Percentiles rank a stretch among this genome's conserved stretches.
Evolutionary conservation across 2,888 invertebrate genomes (phyloP).

Genomic region (Leucophenga maculata): DNA sequence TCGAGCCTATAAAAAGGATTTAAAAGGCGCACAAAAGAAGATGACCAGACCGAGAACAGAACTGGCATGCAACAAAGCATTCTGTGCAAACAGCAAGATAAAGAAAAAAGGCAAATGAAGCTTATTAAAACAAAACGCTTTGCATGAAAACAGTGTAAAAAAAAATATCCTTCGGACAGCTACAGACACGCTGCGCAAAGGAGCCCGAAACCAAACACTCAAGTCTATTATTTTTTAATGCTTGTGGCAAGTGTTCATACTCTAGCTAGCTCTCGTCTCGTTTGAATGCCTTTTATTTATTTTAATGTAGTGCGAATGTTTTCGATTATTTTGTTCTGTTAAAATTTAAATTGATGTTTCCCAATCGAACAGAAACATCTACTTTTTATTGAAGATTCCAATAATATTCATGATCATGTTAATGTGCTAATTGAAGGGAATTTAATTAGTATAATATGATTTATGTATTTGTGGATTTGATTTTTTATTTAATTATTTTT

Average conservation of each 20-base stretch:
- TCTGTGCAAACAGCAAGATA: not conserved
- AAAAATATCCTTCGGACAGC: slow-evolving; percentile 3
- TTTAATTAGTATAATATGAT: not conserved
- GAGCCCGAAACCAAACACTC: not conserved
- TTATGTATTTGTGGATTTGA: not conserved
- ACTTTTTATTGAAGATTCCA: no score
- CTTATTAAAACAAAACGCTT: slow-evolving; percentile 17
- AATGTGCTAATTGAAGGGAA: no score
- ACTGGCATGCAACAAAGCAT: not conserved
- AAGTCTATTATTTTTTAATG: slow-evolving; percentile 9
- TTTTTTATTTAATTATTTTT: no score
- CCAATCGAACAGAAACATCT: no score
- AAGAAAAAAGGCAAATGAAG: slow-evolving; percentile 3
- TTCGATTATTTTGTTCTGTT: not conserved
- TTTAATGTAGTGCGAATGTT: slow-evolving; percentile 3
- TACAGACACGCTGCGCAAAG: not conserved
- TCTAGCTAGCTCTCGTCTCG: no score
- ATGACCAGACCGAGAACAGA: not conserved
- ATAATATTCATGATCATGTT: no score
- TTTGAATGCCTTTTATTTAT: not conserved
- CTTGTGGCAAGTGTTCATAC: not conserved
- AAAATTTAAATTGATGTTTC: no score
- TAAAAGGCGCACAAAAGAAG: not conserved
- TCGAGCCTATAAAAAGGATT: slow-evolving; percentile 25
- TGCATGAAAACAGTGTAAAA: not conserved